Evolutionary conservation across 2,113 vertebrate genomes (phyloP).

Genomic region (Stegastes partitus): DNA sequence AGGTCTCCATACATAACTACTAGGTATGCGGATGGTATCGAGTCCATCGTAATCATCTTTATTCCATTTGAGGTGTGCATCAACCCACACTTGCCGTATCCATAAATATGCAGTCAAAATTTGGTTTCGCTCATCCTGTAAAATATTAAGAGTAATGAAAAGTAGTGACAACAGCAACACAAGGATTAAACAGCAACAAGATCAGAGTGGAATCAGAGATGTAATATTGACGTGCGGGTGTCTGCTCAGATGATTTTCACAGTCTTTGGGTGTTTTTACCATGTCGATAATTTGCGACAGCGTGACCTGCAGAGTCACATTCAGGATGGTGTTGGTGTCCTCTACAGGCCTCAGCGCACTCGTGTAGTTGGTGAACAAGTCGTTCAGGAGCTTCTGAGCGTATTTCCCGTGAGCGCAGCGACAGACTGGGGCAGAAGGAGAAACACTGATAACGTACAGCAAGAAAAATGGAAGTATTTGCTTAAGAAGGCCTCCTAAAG

Average conservation of each 20-base stretch:
- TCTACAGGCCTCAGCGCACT: constrained; percentile 91
- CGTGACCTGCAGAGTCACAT: constrained; percentile 92
- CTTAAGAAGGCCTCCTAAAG: too few species aligned
- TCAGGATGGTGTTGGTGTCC: constrained; percentile 89
- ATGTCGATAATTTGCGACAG: constrained; percentile 95
- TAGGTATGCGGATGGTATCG: constrained; percentile 92
- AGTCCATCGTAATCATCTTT: constrained; percentile 90
- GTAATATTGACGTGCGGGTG: background rate
- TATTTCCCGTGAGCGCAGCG: constrained; percentile 85
- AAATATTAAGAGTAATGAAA: constrained; percentile 41
- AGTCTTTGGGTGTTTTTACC: constrained; percentile 80
- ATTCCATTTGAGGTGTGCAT: constrained; percentile 89
- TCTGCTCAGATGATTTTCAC: background rate
- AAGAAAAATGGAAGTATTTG: background rate
- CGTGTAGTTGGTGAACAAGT: constrained; percentile 91
- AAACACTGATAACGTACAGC: background rate
- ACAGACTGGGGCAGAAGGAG: constrained; percentile 77
- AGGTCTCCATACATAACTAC: constrained; percentile 93
- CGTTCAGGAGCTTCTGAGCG: constrained; percentile 89
- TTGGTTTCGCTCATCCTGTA: constrained; percentile 85
- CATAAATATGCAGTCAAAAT: constrained; percentile 88
- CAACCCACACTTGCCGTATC: constrained; percentile 93
- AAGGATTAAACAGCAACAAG: background rate
- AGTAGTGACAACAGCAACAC: background rate
- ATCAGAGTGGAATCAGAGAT: background rate